A percentile compares a stretch with the other conserved stretches of the same genome.
These are phyloP conservation scores for Aleiodes sp. DNA, from an alignment of 1,140 invertebrate species.

Conservation along the genomic window DNA sequence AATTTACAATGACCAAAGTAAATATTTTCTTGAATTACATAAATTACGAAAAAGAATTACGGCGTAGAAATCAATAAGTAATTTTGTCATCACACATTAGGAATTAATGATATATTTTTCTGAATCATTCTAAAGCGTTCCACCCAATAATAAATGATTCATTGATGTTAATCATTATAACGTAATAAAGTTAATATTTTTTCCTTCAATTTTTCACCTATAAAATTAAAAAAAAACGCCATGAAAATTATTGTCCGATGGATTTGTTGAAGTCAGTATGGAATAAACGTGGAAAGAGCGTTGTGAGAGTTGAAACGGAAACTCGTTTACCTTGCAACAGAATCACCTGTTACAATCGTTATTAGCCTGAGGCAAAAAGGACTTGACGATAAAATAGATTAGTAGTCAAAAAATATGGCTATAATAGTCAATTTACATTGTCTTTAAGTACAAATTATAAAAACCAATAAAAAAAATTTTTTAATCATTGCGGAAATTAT, in stretches of 20 bases:
- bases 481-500: not conserved
- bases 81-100: too few relatives aligned
- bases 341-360: constrained; percentile 27
- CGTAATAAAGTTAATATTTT: too few relatives aligned
- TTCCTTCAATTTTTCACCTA: too few relatives aligned
- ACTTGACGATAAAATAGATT: constrained; percentile 22
- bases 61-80: too few relatives aligned
- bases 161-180: too few relatives aligned
- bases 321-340: constrained; percentile 34
- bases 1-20: too few relatives aligned
- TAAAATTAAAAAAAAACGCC: not conserved
- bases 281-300: too few relatives aligned
- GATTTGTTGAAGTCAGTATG: not conserved
- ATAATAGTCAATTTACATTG: not conserved
- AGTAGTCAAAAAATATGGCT: not conserved
- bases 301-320: constrained; percentile 24
- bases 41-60: too few relatives aligned
- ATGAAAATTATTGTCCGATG: not conserved
- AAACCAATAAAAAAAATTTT: constrained; percentile 1
- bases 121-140: too few relatives aligned
- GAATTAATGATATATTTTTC: too few relatives aligned
- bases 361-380: constrained; percentile 13
- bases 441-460: not conserved
- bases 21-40: too few relatives aligned
- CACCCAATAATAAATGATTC: too few relatives aligned